A percentile compares a stretch with the other conserved stretches of the same genome.
phyloP scores from a whole-genome alignment of 2,888 invertebrate genomes.

The Ischnura elegans region DNA sequence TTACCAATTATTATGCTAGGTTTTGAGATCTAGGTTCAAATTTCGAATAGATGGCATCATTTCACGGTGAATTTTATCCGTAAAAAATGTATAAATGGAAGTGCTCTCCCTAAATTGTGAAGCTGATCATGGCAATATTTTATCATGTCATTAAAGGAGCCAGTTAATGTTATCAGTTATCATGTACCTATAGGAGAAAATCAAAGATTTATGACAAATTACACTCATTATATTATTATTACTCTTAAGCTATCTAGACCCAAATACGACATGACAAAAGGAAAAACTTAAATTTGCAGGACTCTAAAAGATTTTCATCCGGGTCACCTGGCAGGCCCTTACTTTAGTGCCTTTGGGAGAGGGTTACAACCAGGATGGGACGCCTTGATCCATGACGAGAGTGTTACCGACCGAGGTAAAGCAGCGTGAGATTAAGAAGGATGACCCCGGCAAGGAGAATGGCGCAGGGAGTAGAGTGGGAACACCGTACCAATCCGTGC shows the following conservation, averaged over 20 bases:
- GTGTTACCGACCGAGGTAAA: neutral
- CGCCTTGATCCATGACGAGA: neutral
- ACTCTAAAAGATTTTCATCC: neutral
- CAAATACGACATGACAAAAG: neutral
- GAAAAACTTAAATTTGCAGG: neutral
- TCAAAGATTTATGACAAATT: no score
- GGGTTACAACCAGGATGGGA: neutral
- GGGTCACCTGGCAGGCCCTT: neutral
- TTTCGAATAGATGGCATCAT: no score
- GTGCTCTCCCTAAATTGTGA: no score
- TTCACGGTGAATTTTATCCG: no score
- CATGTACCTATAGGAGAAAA: no score
- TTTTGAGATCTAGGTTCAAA: no score
- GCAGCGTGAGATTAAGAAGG: slow-evolving; percentile 41
- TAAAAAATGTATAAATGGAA: no score
- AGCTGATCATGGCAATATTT: no score
- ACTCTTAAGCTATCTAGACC: neutral
- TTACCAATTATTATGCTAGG: no score
- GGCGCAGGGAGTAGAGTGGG: neutral
- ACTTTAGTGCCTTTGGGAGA: neutral
- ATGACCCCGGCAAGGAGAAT: neutral
- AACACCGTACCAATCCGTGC: neutral
- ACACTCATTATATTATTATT: no score
- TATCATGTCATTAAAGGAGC: no score
- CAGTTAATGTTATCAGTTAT: no score